These are phyloP conservation scores for Formica exsecta DNA, from an alignment of 1,140 invertebrate species.

Conservation along the genomic window DNA sequence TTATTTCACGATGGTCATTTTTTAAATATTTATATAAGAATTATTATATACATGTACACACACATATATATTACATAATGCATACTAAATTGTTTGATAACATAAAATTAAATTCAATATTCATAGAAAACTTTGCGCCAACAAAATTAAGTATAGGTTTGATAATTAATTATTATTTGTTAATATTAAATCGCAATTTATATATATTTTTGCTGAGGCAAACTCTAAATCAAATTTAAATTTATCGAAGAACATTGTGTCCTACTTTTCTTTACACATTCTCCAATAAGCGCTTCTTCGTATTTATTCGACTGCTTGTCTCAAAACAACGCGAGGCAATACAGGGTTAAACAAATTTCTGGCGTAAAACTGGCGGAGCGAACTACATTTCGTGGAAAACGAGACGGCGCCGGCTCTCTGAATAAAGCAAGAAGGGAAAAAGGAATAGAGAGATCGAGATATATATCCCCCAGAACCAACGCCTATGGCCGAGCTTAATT, in stretches of 20 bases:
- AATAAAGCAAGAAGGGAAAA: slow-evolving; percentile 43
- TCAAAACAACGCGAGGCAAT: slow-evolving; percentile 30
- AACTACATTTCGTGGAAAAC: slow-evolving; percentile 45
- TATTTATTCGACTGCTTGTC: slow-evolving; percentile 27
- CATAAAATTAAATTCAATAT: not conserved
- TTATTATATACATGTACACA: too few species aligned
- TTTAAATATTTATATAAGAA: not conserved
- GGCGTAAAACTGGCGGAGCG: slow-evolving; percentile 18
- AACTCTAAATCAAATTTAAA: not conserved
- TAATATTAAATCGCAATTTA: not conserved
- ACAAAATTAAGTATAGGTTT: not conserved
- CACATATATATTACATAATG: not conserved
- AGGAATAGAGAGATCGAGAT: slow-evolving; percentile 43
- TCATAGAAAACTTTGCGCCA: not conserved
- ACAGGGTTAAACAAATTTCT: slow-evolving; percentile 50
- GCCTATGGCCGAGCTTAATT: slow-evolving; percentile 67
- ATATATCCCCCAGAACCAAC: slow-evolving; percentile 37
- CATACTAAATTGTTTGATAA: not conserved
- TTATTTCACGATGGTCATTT: not conserved
- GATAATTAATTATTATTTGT: not conserved
- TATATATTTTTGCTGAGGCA: not conserved
- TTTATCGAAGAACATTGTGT: not conserved
- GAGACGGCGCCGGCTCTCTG: slow-evolving; percentile 29
- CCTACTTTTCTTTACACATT: not conserved
- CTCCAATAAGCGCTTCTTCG: slow-evolving; percentile 7